phyloP scores from a whole-genome alignment of 2,888 invertebrate genomes.

The Cactoblastis cactorum region DNA sequence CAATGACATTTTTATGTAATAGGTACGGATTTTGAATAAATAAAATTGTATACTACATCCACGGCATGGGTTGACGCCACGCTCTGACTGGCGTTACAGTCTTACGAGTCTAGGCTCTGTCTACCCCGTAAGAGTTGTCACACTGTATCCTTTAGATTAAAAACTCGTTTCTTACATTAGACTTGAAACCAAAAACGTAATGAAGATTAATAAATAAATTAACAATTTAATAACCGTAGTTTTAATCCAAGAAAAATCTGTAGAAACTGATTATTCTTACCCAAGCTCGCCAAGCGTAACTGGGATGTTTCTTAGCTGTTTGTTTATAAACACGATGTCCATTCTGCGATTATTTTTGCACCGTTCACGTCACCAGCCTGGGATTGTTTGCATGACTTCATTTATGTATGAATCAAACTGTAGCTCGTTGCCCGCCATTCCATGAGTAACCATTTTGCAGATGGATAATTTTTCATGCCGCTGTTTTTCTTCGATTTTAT shows the following conservation, averaged over 20 bases:
- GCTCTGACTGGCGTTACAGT: too few relatives aligned
- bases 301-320: not conserved
- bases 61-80: too few relatives aligned
- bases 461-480: constrained; percentile 25
- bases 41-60: too few relatives aligned
- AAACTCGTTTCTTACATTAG: too few relatives aligned
- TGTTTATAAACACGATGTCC: constrained; percentile 55
- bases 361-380: constrained; percentile 61
- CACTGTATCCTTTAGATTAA: too few relatives aligned
- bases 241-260: not conserved
- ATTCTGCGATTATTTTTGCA: constrained; percentile 56
- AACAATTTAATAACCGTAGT: not conserved
- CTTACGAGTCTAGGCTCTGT: too few relatives aligned
- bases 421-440: constrained; percentile 16
- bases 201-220: not conserved
- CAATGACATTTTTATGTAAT: not conserved
- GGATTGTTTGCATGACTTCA: constrained; percentile 58
- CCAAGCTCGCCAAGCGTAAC: not conserved
- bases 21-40: not conserved
- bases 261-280: not conserved
- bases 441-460: constrained; percentile 50
- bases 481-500: not conserved
- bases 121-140: too few relatives aligned
- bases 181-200: too few relatives aligned
- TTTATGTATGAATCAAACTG: constrained; percentile 62